Conservation (phyloP, 2,113 vertebrate genomes). For the Podarcis raffonei region DNA sequence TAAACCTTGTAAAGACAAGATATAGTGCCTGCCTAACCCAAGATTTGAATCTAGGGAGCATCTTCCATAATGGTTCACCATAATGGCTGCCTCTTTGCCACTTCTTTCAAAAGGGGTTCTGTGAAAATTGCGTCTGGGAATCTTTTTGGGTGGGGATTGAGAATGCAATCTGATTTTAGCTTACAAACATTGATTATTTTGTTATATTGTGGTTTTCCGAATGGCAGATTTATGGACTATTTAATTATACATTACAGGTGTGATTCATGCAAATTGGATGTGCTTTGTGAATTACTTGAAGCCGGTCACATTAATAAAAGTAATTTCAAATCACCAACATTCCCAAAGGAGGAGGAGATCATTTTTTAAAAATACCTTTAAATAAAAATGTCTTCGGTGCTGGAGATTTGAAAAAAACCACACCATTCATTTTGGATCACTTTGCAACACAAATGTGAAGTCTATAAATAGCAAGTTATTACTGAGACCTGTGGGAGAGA, state of each 20-base stretch:
- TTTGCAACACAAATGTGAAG: slow-evolving; percentile 12
- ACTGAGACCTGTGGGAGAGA: slow-evolving; percentile 10
- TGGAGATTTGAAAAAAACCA: neutral
- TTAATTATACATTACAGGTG: neutral
- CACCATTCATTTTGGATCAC: slow-evolving; percentile 1
- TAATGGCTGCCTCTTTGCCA: neutral
- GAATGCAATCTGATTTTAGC: neutral
- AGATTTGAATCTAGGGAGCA: neutral
- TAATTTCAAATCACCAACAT: neutral
- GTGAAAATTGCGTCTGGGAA: neutral
- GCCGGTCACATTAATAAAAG: neutral
- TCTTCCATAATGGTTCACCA: neutral
- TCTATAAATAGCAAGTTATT: slow-evolving; percentile 30
- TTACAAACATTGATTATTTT: neutral
- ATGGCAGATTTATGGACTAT: neutral
- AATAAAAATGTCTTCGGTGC: slow-evolving; percentile 17
- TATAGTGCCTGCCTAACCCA: neutral
- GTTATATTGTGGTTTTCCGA: neutral
- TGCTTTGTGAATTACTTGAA: slow-evolving; percentile 1
- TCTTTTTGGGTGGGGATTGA: neutral
- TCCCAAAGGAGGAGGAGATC: neutral
- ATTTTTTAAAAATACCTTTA: neutral
- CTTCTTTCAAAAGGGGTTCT: neutral
- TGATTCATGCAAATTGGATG: neutral
- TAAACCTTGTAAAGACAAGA: neutral